Evolutionary conservation across 2,797 vertebrate genomes (phyloP).

Genomic region (Sardinella longiceps): DNA sequence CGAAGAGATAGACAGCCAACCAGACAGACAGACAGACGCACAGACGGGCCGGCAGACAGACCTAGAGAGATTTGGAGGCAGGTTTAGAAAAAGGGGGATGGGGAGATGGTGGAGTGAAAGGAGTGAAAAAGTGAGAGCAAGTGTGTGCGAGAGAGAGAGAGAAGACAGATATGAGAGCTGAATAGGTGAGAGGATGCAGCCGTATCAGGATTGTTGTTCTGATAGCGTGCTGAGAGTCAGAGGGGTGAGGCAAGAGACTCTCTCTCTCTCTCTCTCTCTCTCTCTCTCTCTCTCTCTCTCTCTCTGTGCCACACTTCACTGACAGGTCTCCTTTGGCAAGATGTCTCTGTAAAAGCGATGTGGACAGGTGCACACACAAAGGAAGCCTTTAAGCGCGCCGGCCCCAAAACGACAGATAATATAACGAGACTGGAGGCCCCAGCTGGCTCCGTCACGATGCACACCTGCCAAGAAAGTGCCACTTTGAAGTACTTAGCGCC

Average conservation of each 20-base stretch:
- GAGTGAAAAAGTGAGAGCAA: slow-evolving; percentile 26
- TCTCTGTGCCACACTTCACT: slow-evolving; percentile 40
- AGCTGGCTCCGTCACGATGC: slow-evolving; percentile 49
- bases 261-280: slow-evolving; percentile 56
- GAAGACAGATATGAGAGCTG: not conserved
- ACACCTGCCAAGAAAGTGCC: slow-evolving; percentile 16
- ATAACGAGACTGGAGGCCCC: slow-evolving; percentile 61
- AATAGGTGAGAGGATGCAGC: not conserved
- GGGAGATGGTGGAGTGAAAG: not conserved
- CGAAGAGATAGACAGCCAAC: not conserved
- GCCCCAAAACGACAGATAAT: slow-evolving; percentile 59
- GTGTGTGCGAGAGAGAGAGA: slow-evolving; percentile 40
- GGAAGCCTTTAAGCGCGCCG: slow-evolving; percentile 62
- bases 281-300: slow-evolving; percentile 51
- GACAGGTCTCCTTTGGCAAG: slow-evolving; percentile 62
- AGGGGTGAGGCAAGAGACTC: slow-evolving; percentile 55
- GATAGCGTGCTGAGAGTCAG: slow-evolving; percentile 50
- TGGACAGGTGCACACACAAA: slow-evolving; percentile 68
- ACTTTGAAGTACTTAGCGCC: slow-evolving; percentile 15
- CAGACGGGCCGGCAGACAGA: not conserved
- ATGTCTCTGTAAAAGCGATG: slow-evolving; percentile 61
- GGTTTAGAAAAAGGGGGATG: not conserved
- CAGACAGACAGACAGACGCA: not conserved
- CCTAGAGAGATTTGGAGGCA: not conserved
- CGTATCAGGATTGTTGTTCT: slow-evolving; percentile 44